phyloP scores from a whole-genome alignment of 2,888 invertebrate genomes.

The Epinotia brunnichana region DNA sequence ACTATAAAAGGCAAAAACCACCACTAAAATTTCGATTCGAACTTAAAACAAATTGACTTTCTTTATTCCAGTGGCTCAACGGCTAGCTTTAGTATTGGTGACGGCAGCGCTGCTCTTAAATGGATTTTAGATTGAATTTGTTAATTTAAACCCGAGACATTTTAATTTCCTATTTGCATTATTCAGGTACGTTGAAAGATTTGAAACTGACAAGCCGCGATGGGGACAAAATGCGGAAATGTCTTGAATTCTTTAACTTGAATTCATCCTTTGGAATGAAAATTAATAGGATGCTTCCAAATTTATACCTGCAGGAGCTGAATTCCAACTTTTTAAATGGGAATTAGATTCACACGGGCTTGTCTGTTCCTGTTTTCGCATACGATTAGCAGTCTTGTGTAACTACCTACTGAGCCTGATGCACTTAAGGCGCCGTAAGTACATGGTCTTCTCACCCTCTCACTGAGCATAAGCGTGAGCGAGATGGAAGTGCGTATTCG shows the following conservation, averaged over 20 bases:
- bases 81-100: slow-evolving; percentile 21
- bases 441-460: too few relatives aligned
- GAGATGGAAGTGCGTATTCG: too few relatives aligned
- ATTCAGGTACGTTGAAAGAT: slow-evolving; percentile 41
- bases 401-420: too few relatives aligned
- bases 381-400: neutral
- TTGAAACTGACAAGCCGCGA: slow-evolving; percentile 29
- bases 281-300: slow-evolving; percentile 7
- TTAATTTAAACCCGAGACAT: slow-evolving; percentile 39
- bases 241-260: slow-evolving; percentile 14
- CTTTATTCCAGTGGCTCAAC: slow-evolving; percentile 5
- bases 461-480: too few relatives aligned
- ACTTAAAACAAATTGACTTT: slow-evolving; percentile 34
- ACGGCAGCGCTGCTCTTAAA: slow-evolving; percentile 15
- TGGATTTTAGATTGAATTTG: slow-evolving; percentile 41
- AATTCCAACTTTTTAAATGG: neutral
- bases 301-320: neutral
- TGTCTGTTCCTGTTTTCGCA: neutral
- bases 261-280: neutral
- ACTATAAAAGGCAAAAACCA: slow-evolving; percentile 12
- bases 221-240: slow-evolving; percentile 3
- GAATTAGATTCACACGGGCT: neutral
- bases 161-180: slow-evolving; percentile 43
- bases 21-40: slow-evolving; percentile 15
- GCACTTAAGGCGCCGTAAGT: too few relatives aligned